Evolutionary conservation across 2,888 invertebrate species (phyloP).

Genomic region (Cabera pusaria): DNA sequence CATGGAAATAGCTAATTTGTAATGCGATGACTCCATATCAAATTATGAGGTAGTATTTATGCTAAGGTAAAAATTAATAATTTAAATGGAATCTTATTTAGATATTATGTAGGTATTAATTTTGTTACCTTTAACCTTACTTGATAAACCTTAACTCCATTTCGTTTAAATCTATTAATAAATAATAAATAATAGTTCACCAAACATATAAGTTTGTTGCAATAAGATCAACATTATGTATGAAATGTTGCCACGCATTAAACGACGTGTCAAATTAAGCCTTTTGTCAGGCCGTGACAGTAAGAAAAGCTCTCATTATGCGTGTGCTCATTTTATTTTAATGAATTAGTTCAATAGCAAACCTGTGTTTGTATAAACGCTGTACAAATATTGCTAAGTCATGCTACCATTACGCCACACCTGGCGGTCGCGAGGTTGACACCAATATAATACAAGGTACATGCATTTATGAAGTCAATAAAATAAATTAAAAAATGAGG

Average conservation of each 20-base stretch:
- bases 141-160: too few relatives aligned
- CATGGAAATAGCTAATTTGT: constrained; percentile 6
- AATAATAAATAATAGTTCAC: too few relatives aligned
- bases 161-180: too few relatives aligned
- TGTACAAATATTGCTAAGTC: constrained; percentile 44
- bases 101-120: too few relatives aligned
- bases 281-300: constrained; percentile 1
- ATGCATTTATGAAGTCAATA: too few relatives aligned
- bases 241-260: constrained; percentile 7
- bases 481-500: too few relatives aligned
- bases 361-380: constrained; percentile 31
- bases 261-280: constrained; percentile 3
- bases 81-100: too few relatives aligned
- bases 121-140: too few relatives aligned
- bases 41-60: too few relatives aligned
- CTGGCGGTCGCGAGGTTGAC: constrained; percentile 33
- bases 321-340: constrained; percentile 31
- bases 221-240: constrained; percentile 1
- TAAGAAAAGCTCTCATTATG: too few relatives aligned
- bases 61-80: too few relatives aligned
- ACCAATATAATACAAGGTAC: constrained; percentile 43
- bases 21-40: not conserved
- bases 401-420: constrained; percentile 30
- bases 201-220: too few relatives aligned
- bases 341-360: constrained; percentile 35